A percentile compares a stretch with the other conserved stretches of the same genome.
These are phyloP conservation scores for Megalops cyprinoides DNA, from an alignment of 2,797 vertebrate species.

Conservation along the genomic window DNA sequence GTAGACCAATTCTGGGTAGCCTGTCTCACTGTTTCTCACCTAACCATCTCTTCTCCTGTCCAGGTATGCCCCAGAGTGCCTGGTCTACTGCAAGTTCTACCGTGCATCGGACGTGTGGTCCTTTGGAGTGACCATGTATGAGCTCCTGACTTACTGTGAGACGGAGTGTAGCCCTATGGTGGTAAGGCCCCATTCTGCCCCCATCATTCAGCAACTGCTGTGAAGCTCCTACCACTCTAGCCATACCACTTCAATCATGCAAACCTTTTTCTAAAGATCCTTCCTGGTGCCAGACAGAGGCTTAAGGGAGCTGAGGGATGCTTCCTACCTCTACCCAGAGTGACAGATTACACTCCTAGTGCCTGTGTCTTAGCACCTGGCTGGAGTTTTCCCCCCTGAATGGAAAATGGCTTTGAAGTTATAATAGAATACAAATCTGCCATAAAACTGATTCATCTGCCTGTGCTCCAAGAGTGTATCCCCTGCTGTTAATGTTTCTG, in stretches of 20 bases:
- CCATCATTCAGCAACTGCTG: background rate
- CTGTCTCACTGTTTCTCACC: background rate
- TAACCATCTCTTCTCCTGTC: slow-evolving; percentile 9
- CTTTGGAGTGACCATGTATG: slow-evolving; percentile 83
- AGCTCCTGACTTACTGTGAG: slow-evolving; percentile 84
- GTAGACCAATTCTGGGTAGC: too few relatives aligned
- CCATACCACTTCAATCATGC: background rate
- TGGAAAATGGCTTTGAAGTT: too few relatives aligned
- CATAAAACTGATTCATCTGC: too few relatives aligned
- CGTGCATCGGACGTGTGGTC: slow-evolving; percentile 86
- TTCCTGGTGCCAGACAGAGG: too few relatives aligned
- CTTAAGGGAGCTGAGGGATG: background rate
- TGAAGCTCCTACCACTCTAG: background rate
- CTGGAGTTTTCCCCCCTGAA: too few relatives aligned
- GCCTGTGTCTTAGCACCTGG: too few relatives aligned
- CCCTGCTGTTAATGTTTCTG: too few relatives aligned
- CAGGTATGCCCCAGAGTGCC: slow-evolving; percentile 85
- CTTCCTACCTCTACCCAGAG: too few relatives aligned
- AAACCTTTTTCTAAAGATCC: background rate
- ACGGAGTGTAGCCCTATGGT: slow-evolving; percentile 77
- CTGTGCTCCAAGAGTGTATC: too few relatives aligned
- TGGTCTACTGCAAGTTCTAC: slow-evolving; percentile 84
- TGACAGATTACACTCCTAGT: too few relatives aligned
- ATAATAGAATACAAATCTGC: too few relatives aligned
- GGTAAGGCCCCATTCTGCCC: slow-evolving; percentile 56